Evolutionary conservation across 2,113 vertebrate genomes (phyloP).

Genomic region (Elaphurus davidianus): DNA sequence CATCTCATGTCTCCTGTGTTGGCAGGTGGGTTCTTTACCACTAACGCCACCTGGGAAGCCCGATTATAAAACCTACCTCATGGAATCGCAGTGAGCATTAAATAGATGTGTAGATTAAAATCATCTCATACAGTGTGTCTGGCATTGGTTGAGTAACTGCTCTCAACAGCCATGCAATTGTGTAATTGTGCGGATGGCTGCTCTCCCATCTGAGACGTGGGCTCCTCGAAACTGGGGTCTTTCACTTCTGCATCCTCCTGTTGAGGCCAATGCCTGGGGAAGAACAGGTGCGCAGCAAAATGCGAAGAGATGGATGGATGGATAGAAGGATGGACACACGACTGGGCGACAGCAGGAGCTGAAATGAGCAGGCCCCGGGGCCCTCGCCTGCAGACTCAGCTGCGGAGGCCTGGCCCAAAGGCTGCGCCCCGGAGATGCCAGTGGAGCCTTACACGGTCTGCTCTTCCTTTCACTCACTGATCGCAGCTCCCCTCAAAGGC

Average conservation of each 20-base stretch:
- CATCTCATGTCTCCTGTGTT: neutral
- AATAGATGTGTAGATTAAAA: neutral
- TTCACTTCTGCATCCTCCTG: neutral
- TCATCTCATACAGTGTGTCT: fast-evolving
- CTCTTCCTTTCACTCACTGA: too few relatives aligned
- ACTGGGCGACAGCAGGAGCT: neutral
- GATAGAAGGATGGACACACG: fast-evolving
- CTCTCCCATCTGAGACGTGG: fast-evolving
- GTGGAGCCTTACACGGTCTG: fast-evolving
- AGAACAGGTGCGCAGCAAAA: neutral
- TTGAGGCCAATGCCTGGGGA: neutral
- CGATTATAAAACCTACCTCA: neutral
- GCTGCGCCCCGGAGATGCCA: neutral
- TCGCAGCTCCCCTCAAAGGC: fast-evolving
- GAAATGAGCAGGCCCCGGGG: neutral
- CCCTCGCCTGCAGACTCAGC: neutral
- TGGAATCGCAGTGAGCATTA: fast-evolving
- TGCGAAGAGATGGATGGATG: neutral
- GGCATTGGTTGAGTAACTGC: fast-evolving
- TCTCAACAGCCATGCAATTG: fast-evolving
- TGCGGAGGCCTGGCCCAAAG: neutral
- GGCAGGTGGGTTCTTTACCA: neutral
- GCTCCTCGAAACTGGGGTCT: neutral
- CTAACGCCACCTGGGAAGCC: neutral
- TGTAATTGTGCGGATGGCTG: fast-evolving